Evolutionary conservation across 2,113 vertebrate genomes (phyloP), one percentile per base, ranked within the genome.

Genomic region (Speoplatyrhinus poulsoni): DNA sequence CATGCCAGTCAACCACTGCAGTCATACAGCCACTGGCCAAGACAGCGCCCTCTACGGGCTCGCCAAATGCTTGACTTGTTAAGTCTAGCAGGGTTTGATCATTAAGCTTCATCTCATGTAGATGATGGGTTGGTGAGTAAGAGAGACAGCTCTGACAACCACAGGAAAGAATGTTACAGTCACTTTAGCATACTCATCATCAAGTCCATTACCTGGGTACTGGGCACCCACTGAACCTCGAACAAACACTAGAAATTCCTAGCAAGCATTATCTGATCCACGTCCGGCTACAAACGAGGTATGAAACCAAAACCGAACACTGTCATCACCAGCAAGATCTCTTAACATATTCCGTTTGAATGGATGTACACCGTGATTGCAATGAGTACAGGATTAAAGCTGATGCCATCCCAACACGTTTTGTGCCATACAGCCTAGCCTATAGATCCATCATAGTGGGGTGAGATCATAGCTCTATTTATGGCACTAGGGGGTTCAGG

Each of bases 381-480:
- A 33, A 58, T 48, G 62, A 65, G 56, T 12, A 19, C 36, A 58
- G 62, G 64, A 32, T 26, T 49, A 70, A 76, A 46, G 36, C 69
- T 72, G 36, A 68, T 73, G n/a, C 1, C 5, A 60, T 70, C 54
- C 66, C 62, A 61, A 86, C 76, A 73, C 86, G 85, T 90, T 91
- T 83, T 83, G 70, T 76, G 75, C 85, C 75, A 62, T 32, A 47
- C 46, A 72, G 56, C 83, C 85, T 87, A 26, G 88, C 77, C 52
- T n/a, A 26, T 72, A 75, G 68, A 62, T 55, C 57, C 64, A 12
- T 66, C 77, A 83, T 85, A 79, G 55, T 59, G 67, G 41, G 17
- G 36, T 85, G 82, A 85, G 72, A 73, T 89, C 77, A 86, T 66
- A 17, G 50, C 41, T 80, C 72, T 86, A 82, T 86, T 88, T 89